These are phyloP conservation scores for Caenorhabditis sp. DNA, from an alignment of 2,888 invertebrate genomes.

Conservation along the genomic window DNA sequence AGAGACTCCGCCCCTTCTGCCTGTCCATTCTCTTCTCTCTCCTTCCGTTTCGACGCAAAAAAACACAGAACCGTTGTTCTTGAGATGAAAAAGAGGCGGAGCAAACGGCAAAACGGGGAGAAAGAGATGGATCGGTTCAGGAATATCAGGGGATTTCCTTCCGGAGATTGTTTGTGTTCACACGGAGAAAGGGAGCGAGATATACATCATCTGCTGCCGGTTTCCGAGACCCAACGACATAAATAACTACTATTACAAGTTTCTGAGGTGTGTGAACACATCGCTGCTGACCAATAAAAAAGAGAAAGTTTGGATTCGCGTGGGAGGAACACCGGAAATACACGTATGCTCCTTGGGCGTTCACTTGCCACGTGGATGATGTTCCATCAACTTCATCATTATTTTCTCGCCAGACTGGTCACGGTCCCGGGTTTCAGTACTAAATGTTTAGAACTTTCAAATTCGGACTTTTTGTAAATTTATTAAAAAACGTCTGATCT, in stretches of 20 bases:
- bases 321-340: conserved; percentile 10
- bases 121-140: conserved; percentile 17
- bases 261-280: too few relatives aligned
- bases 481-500: too few relatives aligned
- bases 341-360: too few relatives aligned
- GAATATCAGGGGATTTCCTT: not conserved
- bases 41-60: not conserved
- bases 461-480: too few relatives aligned
- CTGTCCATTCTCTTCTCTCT: conserved; percentile 13
- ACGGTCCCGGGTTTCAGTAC: too few relatives aligned
- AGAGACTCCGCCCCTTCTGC: conserved; percentile 39
- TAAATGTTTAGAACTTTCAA: too few relatives aligned
- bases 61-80: conserved; percentile 16
- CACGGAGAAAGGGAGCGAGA: conserved; percentile 8
- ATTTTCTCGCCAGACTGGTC: too few relatives aligned
- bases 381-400: too few relatives aligned
- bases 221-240: conserved; percentile 12
- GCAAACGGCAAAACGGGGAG: not conserved
- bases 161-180: conserved; percentile 9
- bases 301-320: conserved; percentile 11
- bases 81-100: conserved; percentile 34
- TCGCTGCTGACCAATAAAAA: conserved; percentile 1
- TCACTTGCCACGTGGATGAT: too few relatives aligned
- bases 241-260: conserved; percentile 47
- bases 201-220: conserved; percentile 37